phyloP scores from a whole-genome alignment of 1,140 invertebrate species.

The Macrobrachium nipponense region DNA sequence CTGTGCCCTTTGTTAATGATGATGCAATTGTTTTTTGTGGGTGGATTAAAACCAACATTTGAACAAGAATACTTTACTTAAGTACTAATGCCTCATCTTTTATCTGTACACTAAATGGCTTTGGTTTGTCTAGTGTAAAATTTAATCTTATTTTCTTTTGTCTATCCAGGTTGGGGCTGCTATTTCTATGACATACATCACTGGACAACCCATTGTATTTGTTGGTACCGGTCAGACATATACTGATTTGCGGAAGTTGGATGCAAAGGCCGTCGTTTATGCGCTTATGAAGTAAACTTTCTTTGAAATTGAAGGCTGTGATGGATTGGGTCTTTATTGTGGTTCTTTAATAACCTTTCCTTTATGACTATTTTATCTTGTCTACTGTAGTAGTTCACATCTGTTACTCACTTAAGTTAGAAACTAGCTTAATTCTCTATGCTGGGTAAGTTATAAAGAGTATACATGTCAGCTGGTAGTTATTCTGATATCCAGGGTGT shows the following conservation, averaged over 20 bases:
- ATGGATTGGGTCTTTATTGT: slow-evolving; percentile 1
- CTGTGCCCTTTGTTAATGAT: too few relatives aligned
- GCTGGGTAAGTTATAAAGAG: too few relatives aligned
- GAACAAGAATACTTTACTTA: too few relatives aligned
- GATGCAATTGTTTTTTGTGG: too few relatives aligned
- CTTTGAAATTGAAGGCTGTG: slow-evolving; percentile 27
- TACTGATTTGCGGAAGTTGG: slow-evolving; percentile 95
- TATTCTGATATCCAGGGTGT: too few relatives aligned
- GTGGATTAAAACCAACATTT: too few relatives aligned
- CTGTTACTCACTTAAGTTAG: background rate
- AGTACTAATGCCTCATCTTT: too few relatives aligned
- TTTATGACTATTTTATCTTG: slow-evolving; percentile 3
- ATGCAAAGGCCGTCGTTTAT: slow-evolving; percentile 96
- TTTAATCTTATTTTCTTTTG: too few relatives aligned
- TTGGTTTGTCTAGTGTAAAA: too few relatives aligned
- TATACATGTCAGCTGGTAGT: too few relatives aligned
- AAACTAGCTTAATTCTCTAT: too few relatives aligned
- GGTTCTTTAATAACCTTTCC: background rate
- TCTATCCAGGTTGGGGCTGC: slow-evolving; percentile 91
- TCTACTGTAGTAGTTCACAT: background rate
- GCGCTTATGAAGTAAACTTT: slow-evolving; percentile 89
- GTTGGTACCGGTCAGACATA: slow-evolving; percentile 99
- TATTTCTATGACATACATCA: slow-evolving; percentile 99
- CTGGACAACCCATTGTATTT: slow-evolving; percentile 99
- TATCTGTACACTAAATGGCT: too few relatives aligned